Evolutionary conservation across 2,888 invertebrate species (phyloP), one percentile per base, ranked within the genome.

Genomic region (Selenia dentaria): DNA sequence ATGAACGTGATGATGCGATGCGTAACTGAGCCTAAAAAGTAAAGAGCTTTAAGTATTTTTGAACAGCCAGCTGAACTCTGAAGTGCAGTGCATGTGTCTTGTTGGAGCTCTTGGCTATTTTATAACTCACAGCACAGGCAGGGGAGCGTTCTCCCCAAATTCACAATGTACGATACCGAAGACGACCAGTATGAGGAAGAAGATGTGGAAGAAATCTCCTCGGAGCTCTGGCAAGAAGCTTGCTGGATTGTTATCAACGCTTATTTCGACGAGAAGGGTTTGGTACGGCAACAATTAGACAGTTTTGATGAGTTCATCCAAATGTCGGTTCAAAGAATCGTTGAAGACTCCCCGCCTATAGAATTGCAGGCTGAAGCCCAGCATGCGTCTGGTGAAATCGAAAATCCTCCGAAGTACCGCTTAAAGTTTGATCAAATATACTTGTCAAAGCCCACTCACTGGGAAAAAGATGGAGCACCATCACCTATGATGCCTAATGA

Each of bases 401-500:
- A 98, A 85, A 95, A 93, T 39, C 97, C 97, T 91, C 96, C 98
- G 0, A 94, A 96, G 51, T 99, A 98, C 87, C 88, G 97, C 25
- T 81, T 99, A 4, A 99, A 99, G 86, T 99, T 99, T 85, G 99
- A 99, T 80, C 99, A 99, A 89, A 99, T 99, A 77, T 99, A 99
- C 79, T 84, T 99, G 31, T 99, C 99, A 0, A 99, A 99, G 83
- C 99, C 99, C 1, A 99, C 99, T 4, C 99, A 99, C 92, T 99
- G 99, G 99, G 99, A 99, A 83, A 99, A 99, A 88, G 99, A 99
- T 92, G 99, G 99, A 74, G 98, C 99, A 0, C 99, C 99, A 8
- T 97, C 97, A 45, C 98, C 99, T 47, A 99, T 99, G 99, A 99
- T 99, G 98, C 99, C 99, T 0, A 99, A 99, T 74, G 99, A 99